Evolutionary conservation across 23 tunicate genomes (phyloP).

Genomic region (Aplidium turbinatum): DNA sequence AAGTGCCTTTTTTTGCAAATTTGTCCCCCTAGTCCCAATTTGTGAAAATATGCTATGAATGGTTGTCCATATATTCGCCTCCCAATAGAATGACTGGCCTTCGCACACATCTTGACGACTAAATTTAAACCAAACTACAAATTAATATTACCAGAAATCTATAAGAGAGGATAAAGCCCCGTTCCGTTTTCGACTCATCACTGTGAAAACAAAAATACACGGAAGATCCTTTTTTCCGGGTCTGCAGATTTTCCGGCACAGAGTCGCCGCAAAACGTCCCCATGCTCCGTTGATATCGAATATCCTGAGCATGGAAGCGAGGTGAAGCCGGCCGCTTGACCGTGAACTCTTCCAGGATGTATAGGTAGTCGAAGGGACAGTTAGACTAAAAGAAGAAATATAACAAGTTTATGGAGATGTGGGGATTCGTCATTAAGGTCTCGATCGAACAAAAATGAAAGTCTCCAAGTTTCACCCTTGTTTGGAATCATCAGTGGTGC

Average conservation of each 20-base stretch:
- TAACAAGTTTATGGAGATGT: no score
- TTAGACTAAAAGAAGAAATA: background rate
- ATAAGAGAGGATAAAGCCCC: slow-evolving; percentile 58
- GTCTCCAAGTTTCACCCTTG: no score
- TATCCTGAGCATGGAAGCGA: background rate
- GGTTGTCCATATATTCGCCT: no score
- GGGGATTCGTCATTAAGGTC: no score
- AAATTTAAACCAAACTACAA: background rate
- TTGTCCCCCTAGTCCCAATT: background rate
- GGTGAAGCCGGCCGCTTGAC: background rate
- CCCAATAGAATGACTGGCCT: background rate
- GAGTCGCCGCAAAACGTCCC: slow-evolving; percentile 64
- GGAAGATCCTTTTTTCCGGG: slow-evolving; percentile 49
- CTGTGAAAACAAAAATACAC: slow-evolving; percentile 49
- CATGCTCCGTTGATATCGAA: slow-evolving; percentile 17
- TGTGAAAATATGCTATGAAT: no score
- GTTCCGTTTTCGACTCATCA: slow-evolving; percentile 37
- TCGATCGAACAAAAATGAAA: no score
- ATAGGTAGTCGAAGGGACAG: slow-evolving; percentile 72
- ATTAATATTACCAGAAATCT: slow-evolving; percentile 32
- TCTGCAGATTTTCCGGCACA: slow-evolving; percentile 16
- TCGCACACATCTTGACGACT: background rate
- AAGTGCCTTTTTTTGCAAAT: no score
- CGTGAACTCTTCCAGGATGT: slow-evolving; percentile 49
- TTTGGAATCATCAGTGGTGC: no score